Conservation (phyloP, 2,888 invertebrate species). For the Oligia latruncula region DNA sequence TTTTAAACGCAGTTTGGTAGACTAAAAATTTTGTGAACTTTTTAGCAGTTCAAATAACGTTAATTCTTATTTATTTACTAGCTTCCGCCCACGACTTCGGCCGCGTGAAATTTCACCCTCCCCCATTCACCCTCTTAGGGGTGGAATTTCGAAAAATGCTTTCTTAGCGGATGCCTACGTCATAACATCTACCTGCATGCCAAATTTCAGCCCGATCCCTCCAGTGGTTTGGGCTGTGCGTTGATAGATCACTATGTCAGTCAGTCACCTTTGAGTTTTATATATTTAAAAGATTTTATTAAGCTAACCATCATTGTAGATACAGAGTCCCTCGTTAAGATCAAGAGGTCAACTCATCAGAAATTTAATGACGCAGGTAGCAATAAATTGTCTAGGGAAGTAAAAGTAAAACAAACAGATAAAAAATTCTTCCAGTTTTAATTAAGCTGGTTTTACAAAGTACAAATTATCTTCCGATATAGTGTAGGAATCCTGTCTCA, state of each 20-base stretch:
- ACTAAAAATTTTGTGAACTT: not conserved
- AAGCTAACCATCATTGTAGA: conserved; percentile 5
- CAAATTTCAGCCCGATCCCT: too few relatives aligned
- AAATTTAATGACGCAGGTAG: conserved; percentile 29
- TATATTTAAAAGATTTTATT: not conserved
- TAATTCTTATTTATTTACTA: not conserved
- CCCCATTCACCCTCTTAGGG: too few relatives aligned
- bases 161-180: too few relatives aligned
- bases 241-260: too few relatives aligned
- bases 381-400: conserved; percentile 35
- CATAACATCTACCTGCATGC: too few relatives aligned
- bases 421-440: conserved; percentile 79
- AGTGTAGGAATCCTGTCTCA: conserved; percentile 77
- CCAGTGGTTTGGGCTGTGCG: too few relatives aligned
- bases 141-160: too few relatives aligned
- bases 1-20: not conserved
- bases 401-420: conserved; percentile 67
- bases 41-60: not conserved
- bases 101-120: too few relatives aligned
- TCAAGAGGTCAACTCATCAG: conserved; percentile 39
- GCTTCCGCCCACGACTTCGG: not conserved
- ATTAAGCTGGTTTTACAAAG: conserved; percentile 78
- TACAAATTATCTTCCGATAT: conserved; percentile 75
- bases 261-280: too few relatives aligned
- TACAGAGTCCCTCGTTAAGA: conserved; percentile 13